Evolutionary conservation across 2,888 invertebrate genomes (phyloP).

Genomic region (Meta bourneti): DNA sequence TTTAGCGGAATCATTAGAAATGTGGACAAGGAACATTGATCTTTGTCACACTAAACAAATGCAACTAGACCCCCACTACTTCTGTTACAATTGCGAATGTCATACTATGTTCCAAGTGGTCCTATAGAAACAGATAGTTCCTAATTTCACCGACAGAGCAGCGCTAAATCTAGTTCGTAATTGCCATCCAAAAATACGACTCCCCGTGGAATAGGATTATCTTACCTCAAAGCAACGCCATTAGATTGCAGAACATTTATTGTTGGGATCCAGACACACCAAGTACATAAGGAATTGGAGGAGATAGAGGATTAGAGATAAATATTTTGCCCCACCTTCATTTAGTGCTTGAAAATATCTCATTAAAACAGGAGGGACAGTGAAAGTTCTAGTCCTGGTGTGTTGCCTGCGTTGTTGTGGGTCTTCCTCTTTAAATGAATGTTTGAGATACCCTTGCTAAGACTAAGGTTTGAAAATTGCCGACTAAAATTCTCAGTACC

Average conservation of each 20-base stretch:
- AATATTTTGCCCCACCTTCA: not conserved
- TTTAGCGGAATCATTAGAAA: too few species aligned
- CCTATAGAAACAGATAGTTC: not conserved
- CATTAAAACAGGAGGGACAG: not conserved
- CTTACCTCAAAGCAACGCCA: not conserved
- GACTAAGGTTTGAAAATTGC: too few species aligned
- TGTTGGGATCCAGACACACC: not conserved
- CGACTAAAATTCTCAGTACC: too few species aligned
- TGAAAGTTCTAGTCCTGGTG: not conserved
- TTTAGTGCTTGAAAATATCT: not conserved
- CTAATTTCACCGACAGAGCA: not conserved
- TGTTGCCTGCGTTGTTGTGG: too few species aligned
- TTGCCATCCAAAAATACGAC: slow-evolving; percentile 36
- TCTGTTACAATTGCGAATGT: not conserved
- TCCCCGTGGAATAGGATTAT: slow-evolving; percentile 33
- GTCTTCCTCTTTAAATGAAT: too few species aligned
- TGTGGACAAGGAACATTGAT: not conserved
- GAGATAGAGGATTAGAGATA: not conserved
- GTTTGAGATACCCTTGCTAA: too few species aligned
- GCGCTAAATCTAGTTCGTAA: slow-evolving; percentile 38
- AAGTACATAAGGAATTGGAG: not conserved
- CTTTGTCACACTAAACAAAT: not conserved
- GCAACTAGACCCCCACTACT: not conserved
- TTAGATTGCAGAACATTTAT: slow-evolving; percentile 7
- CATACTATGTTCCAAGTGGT: not conserved